A percentile compares a stretch with the other conserved stretches of the same genome.
Evolutionary conservation across 2,888 invertebrate genomes (phyloP).

Genomic region (Ectropis crepuscularia): DNA sequence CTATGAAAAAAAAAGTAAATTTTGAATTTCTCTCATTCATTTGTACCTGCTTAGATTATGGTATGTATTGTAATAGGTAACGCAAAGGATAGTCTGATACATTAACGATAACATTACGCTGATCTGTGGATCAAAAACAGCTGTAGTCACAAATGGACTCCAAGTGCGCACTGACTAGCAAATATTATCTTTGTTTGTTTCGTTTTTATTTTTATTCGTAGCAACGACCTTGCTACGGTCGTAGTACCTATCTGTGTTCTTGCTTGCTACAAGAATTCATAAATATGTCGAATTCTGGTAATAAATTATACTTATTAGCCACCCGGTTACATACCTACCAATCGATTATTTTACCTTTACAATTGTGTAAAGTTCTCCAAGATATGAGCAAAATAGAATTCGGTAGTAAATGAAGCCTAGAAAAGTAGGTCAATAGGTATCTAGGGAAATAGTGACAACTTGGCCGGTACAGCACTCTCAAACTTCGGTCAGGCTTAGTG

Average conservation of each 20-base stretch:
- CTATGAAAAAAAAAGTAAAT: too few relatives aligned
- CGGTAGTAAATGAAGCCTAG: constrained; percentile 2
- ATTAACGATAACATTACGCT: too few relatives aligned
- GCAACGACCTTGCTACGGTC: neutral
- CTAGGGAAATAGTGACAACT: constrained; percentile 49
- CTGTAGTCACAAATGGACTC: too few relatives aligned
- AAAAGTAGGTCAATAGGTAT: constrained; percentile 58
- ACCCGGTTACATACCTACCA: too few relatives aligned
- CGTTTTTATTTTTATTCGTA: neutral
- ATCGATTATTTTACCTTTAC: neutral
- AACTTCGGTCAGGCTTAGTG: constrained; percentile 45
- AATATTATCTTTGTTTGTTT: too few relatives aligned
- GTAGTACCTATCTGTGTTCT: neutral
- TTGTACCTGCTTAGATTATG: too few relatives aligned
- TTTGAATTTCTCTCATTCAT: too few relatives aligned
- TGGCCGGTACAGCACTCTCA: constrained; percentile 49
- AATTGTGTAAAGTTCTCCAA: neutral
- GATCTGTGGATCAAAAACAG: too few relatives aligned
- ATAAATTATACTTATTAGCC: neutral
- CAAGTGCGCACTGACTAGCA: too few relatives aligned
- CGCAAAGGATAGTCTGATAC: too few relatives aligned
- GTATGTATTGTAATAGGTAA: too few relatives aligned
- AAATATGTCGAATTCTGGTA: neutral
- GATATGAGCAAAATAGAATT: neutral
- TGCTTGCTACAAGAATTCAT: neutral